phyloP scores from a whole-genome alignment of 2,888 invertebrate genomes.

The Tachina fera region DNA sequence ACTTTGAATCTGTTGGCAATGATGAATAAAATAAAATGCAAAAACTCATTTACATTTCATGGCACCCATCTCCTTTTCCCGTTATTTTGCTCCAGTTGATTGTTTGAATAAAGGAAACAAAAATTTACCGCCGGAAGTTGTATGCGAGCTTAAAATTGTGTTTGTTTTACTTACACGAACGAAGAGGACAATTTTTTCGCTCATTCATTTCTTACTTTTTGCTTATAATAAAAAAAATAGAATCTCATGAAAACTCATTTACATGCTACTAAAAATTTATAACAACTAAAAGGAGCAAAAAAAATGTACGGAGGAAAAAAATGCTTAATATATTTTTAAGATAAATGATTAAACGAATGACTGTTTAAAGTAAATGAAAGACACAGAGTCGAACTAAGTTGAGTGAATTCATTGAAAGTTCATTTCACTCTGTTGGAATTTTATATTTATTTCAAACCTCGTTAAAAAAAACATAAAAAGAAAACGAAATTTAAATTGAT shows the following conservation, averaged over 20 bases:
- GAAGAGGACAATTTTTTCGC: background rate
- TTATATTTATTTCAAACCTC: constrained; percentile 35
- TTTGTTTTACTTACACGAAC: constrained; percentile 48
- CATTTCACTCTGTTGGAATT: constrained; percentile 51
- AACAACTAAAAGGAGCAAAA: constrained; percentile 37
- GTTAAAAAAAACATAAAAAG: background rate
- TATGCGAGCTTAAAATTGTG: constrained; percentile 58
- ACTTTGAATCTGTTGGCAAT: constrained; percentile 61
- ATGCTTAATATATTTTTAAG: constrained; percentile 60
- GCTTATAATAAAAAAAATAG: constrained; percentile 13
- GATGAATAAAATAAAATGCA: constrained; percentile 57
- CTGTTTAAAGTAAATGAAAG: constrained; percentile 41
- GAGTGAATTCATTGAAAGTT: constrained; percentile 47
- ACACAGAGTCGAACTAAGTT: constrained; percentile 15
- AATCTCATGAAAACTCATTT: constrained; percentile 65
- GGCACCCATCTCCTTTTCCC: background rate
- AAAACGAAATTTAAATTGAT: constrained; percentile 64
- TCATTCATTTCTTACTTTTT: constrained; percentile 20
- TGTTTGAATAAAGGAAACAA: constrained; percentile 62
- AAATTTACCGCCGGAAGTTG: constrained; percentile 70
- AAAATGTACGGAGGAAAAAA: constrained; percentile 13
- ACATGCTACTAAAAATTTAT: constrained; percentile 60
- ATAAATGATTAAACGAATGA: constrained; percentile 65
- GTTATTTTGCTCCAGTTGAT: background rate
- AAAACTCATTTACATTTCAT: constrained; percentile 24